Percentiles rank a stretch among this genome's conserved stretches.
Conservation (phyloP, 1,140 invertebrate genomes). For the Dendroctonus valens region DNA sequence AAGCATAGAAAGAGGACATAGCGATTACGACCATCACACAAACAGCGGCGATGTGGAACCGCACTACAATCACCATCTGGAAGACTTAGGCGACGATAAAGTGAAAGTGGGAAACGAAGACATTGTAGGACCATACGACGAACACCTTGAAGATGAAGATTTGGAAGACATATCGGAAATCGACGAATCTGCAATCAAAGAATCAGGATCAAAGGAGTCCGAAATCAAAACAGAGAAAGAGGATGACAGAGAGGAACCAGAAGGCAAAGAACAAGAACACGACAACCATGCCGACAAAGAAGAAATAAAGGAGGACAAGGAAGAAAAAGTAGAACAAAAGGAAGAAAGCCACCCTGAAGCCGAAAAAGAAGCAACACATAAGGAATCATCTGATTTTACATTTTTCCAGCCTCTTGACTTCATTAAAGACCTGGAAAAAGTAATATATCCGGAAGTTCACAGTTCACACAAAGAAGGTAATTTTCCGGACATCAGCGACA, state of each 20-base stretch:
- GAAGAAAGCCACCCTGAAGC: slow-evolving; percentile 5
- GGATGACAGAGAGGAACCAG: no score
- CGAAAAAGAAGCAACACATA: neutral
- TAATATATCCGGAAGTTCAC: slow-evolving; percentile 11
- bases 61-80: neutral
- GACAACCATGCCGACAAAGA: neutral
- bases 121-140: slow-evolving; percentile 10
- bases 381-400: slow-evolving; percentile 1
- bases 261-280: neutral
- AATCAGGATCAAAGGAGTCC: neutral
- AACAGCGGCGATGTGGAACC: slow-evolving; percentile 1
- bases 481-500: no score
- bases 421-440: slow-evolving; percentile 21
- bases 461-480: neutral
- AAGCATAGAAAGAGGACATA: neutral
- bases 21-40: neutral
- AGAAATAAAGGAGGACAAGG: slow-evolving; percentile 17
- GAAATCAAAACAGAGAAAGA: slow-evolving; percentile 2
- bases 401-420: slow-evolving; percentile 18
- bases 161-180: neutral
- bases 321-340: slow-evolving; percentile 11
- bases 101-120: slow-evolving; percentile 26
- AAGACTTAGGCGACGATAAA: neutral
- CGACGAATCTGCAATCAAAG: neutral
- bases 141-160: slow-evolving; percentile 5